Conservation (phyloP, 2,888 invertebrate species). For the Scaptomyza reducta region DNA sequence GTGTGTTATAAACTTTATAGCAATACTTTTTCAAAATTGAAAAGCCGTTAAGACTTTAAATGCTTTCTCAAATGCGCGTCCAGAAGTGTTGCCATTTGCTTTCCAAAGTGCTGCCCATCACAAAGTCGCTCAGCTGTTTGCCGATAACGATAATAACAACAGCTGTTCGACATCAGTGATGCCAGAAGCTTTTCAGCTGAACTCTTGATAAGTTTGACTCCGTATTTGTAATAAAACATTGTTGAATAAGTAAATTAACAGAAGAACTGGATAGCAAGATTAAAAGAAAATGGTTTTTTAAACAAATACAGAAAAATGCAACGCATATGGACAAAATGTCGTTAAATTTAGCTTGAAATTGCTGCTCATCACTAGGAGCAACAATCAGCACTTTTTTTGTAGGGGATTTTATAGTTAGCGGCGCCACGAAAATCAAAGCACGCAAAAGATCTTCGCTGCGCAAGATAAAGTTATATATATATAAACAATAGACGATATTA, state of each 20-base stretch:
- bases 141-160: constrained; percentile 29
- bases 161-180: constrained; percentile 46
- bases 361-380: constrained; percentile 28
- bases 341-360: background rate
- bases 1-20: background rate
- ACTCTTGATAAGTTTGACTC: background rate
- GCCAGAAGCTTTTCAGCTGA: background rate
- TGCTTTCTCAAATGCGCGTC: constrained; percentile 9
- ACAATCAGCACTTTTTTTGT: constrained; percentile 32
- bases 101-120: constrained; percentile 35
- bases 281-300: background rate
- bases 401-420: constrained; percentile 54
- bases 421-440: constrained; percentile 25
- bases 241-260: too few species aligned
- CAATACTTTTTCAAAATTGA: background rate
- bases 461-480: background rate
- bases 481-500: constrained; percentile 9
- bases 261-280: background rate
- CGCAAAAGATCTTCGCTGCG: constrained; percentile 20
- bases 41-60: constrained; percentile 14
- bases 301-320: background rate
- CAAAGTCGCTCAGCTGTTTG: constrained; percentile 38
- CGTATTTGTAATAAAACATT: background rate
- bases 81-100: constrained; percentile 13
- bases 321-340: background rate